Base-by-base conservation (phyloP, 1,140 invertebrate species). In the Drosophila grimshawi region DNA sequence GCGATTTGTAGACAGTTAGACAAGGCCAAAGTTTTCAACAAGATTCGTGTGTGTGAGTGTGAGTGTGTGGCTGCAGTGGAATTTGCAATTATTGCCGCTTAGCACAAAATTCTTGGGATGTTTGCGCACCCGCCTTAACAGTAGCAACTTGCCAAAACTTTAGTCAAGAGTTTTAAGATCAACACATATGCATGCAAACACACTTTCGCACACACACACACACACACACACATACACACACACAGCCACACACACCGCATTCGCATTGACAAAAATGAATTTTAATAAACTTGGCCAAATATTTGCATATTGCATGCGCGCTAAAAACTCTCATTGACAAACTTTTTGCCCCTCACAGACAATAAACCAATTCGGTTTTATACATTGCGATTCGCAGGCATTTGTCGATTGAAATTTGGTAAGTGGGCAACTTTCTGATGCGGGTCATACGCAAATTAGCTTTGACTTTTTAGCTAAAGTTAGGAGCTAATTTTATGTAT, bases 41-140 rank as follows among this genome's bases (percentile, higher is more conserved):
- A 64, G 43, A 43, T 57, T 53, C 39, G 43, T 65, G 66, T 55
- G 33, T 63, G 67, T 48, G 41, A 56, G 48, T 73, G 60, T 52
- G 52, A 67, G 59, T 71, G 71, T 61, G 73, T 37, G 74, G 83
- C 70, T 88, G 83, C 77, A 71, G 57, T 80, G 80, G 83, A 88
- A 88, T 89, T 88, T 88, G 85, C 83, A 88, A 88, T 88, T 88
- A 88, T 89, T 88, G 83, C 83, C 83, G 83, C 85, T 88, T 88
- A 88, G 83, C 83, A 89, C 51, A 78, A 79, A 79, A 88, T 88
- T 88, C 80, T 69, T 80, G 48, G 80, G 68, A 88, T 88, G 73
- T 76, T 81, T 76, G 78, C 75, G 77, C 74, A 52, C 45, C 73
- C 81, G 73, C 80, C 74, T 80, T 83, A 65, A 88, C 86, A 88